phyloP scores from a whole-genome alignment of 2,888 invertebrate genomes.

The Tricholauxania praeusta region DNA sequence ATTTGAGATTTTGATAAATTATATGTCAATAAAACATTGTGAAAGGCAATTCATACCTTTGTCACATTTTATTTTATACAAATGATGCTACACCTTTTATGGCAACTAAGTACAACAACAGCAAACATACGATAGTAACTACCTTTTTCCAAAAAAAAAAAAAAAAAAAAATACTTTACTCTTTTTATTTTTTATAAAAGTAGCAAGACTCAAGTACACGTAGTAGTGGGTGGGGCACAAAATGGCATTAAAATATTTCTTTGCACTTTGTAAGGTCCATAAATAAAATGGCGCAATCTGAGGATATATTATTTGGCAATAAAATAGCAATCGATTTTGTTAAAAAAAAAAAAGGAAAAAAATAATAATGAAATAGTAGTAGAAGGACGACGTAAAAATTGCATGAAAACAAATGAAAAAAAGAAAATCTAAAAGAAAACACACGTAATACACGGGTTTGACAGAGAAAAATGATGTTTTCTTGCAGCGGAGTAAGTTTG shows the following conservation, averaged over 20 bases:
- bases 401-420: slow-evolving; percentile 22
- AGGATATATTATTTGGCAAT: slow-evolving; percentile 63
- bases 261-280: slow-evolving; percentile 46
- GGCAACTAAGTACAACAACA: not conserved
- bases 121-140: too few relatives aligned
- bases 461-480: slow-evolving; percentile 9
- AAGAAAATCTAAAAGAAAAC: not conserved
- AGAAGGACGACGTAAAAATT: not conserved
- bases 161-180: too few relatives aligned
- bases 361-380: too few relatives aligned
- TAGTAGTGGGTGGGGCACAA: not conserved
- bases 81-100: slow-evolving; percentile 26
- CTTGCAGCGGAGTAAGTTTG: not conserved
- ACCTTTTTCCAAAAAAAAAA: too few relatives aligned
- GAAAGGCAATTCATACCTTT: slow-evolving; percentile 61
- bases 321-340: slow-evolving; percentile 56
- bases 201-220: too few relatives aligned
- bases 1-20: slow-evolving; percentile 53
- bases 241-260: not conserved
- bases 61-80: slow-evolving; percentile 32
- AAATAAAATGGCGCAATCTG: slow-evolving; percentile 64
- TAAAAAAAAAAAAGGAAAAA: too few relatives aligned
- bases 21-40: slow-evolving; percentile 60
- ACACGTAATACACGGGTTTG: not conserved
- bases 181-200: too few relatives aligned